phyloP scores from a whole-genome alignment of 2,113 vertebrate species.

The Apodemus sylvaticus region DNA sequence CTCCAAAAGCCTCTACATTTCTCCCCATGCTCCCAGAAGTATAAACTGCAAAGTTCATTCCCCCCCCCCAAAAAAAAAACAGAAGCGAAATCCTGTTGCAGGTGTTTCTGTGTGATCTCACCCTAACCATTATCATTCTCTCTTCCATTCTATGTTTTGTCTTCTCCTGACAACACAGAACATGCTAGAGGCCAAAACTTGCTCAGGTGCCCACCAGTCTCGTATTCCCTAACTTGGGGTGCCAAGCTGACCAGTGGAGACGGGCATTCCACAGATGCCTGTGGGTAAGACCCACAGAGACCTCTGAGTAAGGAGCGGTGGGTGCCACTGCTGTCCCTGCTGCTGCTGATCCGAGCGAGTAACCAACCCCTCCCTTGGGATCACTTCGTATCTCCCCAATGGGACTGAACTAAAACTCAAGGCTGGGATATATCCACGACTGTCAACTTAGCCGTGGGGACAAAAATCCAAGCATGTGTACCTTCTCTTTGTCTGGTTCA shows the following conservation, averaged over 20 bases:
- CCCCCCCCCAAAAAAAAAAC: no score
- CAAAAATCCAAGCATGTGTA: not conserved
- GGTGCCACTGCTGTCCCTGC: not conserved
- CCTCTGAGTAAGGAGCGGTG: fast-evolving
- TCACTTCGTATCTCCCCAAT: not conserved
- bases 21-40: not conserved
- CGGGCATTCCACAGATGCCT: no score
- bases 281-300: not conserved
- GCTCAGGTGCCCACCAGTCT: no score
- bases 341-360: no score
- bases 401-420: not conserved
- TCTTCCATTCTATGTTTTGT: not conserved
- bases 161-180: not conserved
- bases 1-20: not conserved
- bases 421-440: not conserved
- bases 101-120: fast-evolving
- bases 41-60: not conserved
- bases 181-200: not conserved
- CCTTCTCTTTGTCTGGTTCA: not conserved
- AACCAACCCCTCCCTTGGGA: not conserved
- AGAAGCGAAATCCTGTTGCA: fast-evolving
- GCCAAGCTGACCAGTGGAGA: fast-evolving
- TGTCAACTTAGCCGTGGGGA: not conserved
- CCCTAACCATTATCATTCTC: not conserved
- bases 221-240: not conserved